Percentiles rank a stretch among this genome's conserved stretches.
phyloP scores from a whole-genome alignment of 2,888 invertebrate genomes.

The Aleiodes alternator region DNA sequence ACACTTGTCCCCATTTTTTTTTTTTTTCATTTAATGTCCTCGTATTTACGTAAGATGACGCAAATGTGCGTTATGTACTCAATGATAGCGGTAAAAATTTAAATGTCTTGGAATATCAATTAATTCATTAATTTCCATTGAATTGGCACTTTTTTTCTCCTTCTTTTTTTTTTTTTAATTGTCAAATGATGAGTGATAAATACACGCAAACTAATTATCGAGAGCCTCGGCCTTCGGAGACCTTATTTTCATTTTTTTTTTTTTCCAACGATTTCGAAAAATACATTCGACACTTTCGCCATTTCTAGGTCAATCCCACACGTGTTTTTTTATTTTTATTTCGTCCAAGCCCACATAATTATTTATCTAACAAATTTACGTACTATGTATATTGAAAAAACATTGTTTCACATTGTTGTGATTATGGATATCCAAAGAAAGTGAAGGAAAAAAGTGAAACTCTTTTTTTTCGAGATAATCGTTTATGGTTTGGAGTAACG shows the following conservation, averaged over 20 bases:
- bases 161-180: background rate
- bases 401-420: background rate
- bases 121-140: conserved; percentile 31
- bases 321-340: conserved; percentile 8
- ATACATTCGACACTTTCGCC: conserved; percentile 36
- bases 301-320: conserved; percentile 41
- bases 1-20: conserved; percentile 50
- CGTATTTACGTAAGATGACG: conserved; percentile 50
- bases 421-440: conserved; percentile 19
- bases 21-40: conserved; percentile 45
- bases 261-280: conserved; percentile 33
- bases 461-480: conserved; percentile 28
- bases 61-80: conserved; percentile 38
- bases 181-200: background rate
- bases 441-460: conserved; percentile 45
- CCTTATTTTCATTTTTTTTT: background rate
- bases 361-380: background rate
- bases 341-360: background rate
- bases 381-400: background rate
- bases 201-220: background rate
- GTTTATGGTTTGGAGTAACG: conserved; percentile 23
- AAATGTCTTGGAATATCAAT: conserved; percentile 3
- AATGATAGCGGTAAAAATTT: conserved; percentile 32
- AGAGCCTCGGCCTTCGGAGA: no score
- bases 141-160: no score